These are phyloP conservation scores for Nebria brevicollis DNA, from an alignment of 2,888 invertebrate species.

Conservation along the genomic window DNA sequence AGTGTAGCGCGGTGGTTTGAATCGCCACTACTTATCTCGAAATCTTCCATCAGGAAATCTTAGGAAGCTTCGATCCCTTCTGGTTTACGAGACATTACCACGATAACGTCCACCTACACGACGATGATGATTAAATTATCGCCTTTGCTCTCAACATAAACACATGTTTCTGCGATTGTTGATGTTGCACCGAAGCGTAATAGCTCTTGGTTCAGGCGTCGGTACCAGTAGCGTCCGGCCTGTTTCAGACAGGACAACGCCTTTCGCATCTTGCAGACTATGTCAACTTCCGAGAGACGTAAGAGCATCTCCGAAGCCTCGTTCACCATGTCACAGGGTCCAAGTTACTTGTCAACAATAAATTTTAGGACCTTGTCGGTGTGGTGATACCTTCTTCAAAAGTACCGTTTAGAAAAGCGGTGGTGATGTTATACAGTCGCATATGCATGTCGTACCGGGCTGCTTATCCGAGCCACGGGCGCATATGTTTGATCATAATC, in stretches of 20 bases:
- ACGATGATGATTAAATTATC: neutral
- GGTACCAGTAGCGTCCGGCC: conserved; percentile 19
- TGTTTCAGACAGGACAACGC: conserved; percentile 19
- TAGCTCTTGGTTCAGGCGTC: no score
- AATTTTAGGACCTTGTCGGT: neutral
- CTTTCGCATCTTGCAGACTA: neutral
- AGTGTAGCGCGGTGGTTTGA: no score
- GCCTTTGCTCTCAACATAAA: neutral
- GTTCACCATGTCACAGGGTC: neutral
- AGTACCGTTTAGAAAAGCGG: conserved; percentile 47
- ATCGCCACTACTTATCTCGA: no score
- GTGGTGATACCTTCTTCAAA: conserved; percentile 13
- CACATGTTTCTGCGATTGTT: neutral
- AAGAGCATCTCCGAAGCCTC: neutral
- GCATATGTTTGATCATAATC: conserved; percentile 26
- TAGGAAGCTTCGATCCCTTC: no score
- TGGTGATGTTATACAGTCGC: conserved; percentile 23
- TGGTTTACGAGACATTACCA: neutral
- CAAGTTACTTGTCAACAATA: neutral
- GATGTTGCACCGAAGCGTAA: neutral
- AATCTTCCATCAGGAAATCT: no score
- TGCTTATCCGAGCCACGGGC: conserved; percentile 43
- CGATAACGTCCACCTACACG: neutral
- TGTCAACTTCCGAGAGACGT: neutral
- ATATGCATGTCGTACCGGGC: conserved; percentile 8